A percentile compares a stretch with the other conserved stretches of the same genome.
These are phyloP conservation scores for Noctua comes DNA, from an alignment of 2,888 invertebrate species.

Conservation along the genomic window DNA sequence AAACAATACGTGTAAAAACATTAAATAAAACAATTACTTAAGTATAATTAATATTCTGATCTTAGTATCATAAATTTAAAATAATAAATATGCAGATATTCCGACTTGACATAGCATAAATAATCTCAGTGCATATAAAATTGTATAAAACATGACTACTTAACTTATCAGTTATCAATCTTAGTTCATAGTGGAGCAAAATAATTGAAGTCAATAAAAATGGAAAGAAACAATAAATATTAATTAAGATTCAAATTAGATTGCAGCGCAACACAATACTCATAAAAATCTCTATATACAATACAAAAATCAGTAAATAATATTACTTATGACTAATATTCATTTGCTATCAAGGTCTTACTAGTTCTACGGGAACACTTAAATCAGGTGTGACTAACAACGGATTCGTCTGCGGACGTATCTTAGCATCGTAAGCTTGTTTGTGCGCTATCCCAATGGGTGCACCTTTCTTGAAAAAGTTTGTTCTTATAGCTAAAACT, in stretches of 20 bases:
- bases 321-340: constrained; percentile 49
- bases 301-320: constrained; percentile 49
- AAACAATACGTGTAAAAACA: constrained; percentile 22
- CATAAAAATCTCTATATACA: constrained; percentile 65
- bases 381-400: constrained; percentile 80
- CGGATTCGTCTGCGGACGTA: constrained; percentile 73
- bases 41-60: not conserved
- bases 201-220: constrained; percentile 36
- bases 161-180: constrained; percentile 31
- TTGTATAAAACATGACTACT: constrained; percentile 35
- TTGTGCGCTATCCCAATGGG: constrained; percentile 65
- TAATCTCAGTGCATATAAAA: constrained; percentile 45
- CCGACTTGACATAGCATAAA: not conserved
- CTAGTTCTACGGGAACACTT: constrained; percentile 81
- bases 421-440: constrained; percentile 66
- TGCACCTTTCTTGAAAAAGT: constrained; percentile 68
- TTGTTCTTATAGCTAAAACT: constrained; percentile 78
- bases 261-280: constrained; percentile 36
- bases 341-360: constrained; percentile 80
- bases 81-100: constrained; percentile 10
- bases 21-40: constrained; percentile 17
- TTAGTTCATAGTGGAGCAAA: constrained; percentile 37
- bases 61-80: not conserved
- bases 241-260: constrained; percentile 46
- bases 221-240: constrained; percentile 32